Evolutionary conservation across 1,140 invertebrate species (phyloP).

Genomic region (Neodiprion virginianus): DNA sequence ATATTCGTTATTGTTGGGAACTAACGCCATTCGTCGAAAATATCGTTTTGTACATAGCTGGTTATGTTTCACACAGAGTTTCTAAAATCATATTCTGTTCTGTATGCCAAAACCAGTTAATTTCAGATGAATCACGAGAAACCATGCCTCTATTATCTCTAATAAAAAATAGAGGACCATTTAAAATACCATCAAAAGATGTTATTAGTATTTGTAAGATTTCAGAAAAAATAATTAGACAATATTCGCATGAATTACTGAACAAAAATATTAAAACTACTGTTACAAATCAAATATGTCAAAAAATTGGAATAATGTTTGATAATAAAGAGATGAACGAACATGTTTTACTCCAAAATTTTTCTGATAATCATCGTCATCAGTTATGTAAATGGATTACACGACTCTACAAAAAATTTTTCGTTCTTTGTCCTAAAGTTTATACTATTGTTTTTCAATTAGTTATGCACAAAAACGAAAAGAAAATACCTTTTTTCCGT

Average conservation of each 20-base stretch:
- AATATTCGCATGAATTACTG: constrained; percentile 15
- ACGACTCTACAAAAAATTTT: no score
- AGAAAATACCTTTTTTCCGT: no score
- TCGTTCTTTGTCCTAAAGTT: no score
- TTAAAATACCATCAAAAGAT: constrained; percentile 10
- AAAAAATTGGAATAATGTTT: constrained; percentile 10
- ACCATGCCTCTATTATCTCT: constrained; percentile 8
- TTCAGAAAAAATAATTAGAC: constrained; percentile 14
- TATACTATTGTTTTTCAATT: no score
- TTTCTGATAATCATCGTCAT: constrained; percentile 11
- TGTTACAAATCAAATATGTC: neutral
- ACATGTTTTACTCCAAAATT: constrained; percentile 10
- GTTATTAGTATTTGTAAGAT: constrained; percentile 6
- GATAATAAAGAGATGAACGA: constrained; percentile 10
- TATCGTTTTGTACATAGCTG: constrained; percentile 8
- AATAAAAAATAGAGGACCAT: constrained; percentile 17
- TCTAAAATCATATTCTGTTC: neutral
- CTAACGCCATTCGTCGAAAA: constrained; percentile 2
- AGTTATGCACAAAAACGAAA: no score
- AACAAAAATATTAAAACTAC: constrained; percentile 4
- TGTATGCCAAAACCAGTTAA: neutral
- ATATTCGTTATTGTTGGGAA: neutral
- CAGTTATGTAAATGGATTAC: constrained; percentile 12
- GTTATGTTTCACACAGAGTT: neutral
- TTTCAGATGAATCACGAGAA: neutral